Conservation (phyloP, 2,113 vertebrate species). For the Holacanthus passer region DNA sequence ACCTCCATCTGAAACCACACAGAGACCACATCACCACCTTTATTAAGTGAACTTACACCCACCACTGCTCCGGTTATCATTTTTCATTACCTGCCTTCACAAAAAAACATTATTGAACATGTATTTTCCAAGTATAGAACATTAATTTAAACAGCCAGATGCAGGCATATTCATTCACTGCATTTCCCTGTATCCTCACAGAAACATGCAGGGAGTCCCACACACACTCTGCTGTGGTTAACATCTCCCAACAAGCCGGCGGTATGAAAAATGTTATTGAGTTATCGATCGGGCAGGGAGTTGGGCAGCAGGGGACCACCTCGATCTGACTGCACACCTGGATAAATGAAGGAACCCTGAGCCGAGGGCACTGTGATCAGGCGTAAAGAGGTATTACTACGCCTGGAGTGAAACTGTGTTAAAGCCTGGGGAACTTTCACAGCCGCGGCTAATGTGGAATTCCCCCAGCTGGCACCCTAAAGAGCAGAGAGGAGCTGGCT, state of each 20-base stretch:
- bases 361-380: conserved; percentile 86
- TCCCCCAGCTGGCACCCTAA: conserved; percentile 87
- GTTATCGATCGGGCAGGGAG: conserved; percentile 91
- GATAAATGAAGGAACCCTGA: conserved; percentile 68
- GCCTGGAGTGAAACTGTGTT: conserved; percentile 81
- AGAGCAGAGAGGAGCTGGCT: conserved; percentile 72
- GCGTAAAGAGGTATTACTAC: conserved; percentile 77
- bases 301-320: conserved; percentile 86
- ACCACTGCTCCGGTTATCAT: background rate
- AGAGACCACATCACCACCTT: conserved; percentile 24
- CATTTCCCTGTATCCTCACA: conserved; percentile 12
- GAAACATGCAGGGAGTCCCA: conserved; percentile 40
- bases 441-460: conserved; percentile 86
- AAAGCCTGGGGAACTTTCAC: conserved; percentile 89
- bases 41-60: background rate
- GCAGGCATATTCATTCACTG: conserved; percentile 27
- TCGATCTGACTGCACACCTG: conserved; percentile 85
- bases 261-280: conserved; percentile 93
- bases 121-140: background rate
- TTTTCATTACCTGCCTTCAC: conserved; percentile 31
- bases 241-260: conserved; percentile 90
- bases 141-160: conserved; percentile 35
- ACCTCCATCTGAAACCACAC: conserved; percentile 89
- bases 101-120: conserved; percentile 9
- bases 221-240: conserved; percentile 86